Evolutionary conservation across 2,888 invertebrate species (phyloP).

Genomic region (Tipula confusa): DNA sequence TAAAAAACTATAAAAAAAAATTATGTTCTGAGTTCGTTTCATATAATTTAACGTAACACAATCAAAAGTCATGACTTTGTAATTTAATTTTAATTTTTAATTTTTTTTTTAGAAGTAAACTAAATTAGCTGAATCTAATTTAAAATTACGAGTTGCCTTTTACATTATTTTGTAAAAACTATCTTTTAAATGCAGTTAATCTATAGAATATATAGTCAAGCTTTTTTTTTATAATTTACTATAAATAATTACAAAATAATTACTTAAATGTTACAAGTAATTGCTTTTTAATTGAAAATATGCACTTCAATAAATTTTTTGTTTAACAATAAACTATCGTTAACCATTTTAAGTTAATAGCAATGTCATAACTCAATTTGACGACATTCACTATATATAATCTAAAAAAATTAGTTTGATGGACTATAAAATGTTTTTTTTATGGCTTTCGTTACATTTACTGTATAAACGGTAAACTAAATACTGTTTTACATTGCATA

Average conservation of each 20-base stretch:
- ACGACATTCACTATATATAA: neutral
- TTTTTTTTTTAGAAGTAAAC: neutral
- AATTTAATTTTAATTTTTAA: neutral
- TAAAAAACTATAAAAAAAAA: neutral
- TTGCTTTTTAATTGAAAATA: neutral
- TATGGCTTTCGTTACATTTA: neutral
- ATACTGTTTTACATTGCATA: neutral
- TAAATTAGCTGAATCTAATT: conserved; percentile 3
- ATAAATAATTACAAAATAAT: neutral
- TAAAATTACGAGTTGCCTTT: neutral
- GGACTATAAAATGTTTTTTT: neutral
- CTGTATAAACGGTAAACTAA: neutral
- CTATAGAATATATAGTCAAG: neutral
- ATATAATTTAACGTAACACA: neutral
- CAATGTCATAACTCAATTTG: neutral
- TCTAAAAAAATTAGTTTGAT: neutral
- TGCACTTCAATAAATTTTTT: neutral
- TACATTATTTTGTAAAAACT: neutral
- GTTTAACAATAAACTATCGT: neutral
- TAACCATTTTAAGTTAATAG: neutral
- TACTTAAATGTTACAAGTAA: neutral
- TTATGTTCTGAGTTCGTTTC: too few species aligned
- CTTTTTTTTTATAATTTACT: neutral
- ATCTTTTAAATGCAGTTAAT: neutral
- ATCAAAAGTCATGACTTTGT: conserved; percentile 12